Conservation (phyloP, 1,140 invertebrate genomes). For the Antheraea mylitta region DNA sequence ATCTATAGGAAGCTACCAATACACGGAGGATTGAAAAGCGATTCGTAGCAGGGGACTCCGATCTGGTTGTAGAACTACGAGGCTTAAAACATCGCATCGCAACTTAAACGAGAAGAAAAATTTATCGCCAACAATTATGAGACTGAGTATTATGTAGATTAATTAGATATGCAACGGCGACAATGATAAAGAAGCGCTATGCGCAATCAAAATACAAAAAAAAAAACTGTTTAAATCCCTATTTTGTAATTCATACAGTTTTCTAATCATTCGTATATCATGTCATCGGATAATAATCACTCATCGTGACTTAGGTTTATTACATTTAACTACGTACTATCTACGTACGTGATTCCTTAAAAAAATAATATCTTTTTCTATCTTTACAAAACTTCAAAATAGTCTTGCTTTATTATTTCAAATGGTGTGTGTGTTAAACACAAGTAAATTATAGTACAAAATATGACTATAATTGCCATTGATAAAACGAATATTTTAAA, state of each 20-base stretch:
- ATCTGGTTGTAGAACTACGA: slow-evolving; percentile 79
- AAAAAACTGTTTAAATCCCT: slow-evolving; percentile 26
- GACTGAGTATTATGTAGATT: slow-evolving; percentile 75
- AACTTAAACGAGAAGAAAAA: slow-evolving; percentile 58
- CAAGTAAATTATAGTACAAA: slow-evolving; percentile 67
- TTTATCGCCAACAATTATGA: slow-evolving; percentile 70
- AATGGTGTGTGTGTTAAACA: slow-evolving; percentile 15
- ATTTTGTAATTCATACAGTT: slow-evolving; percentile 8
- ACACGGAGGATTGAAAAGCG: slow-evolving; percentile 77
- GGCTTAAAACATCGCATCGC: slow-evolving; percentile 80
- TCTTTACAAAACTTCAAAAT: slow-evolving; percentile 37
- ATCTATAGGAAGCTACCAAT: slow-evolving; percentile 46
- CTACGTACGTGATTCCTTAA: slow-evolving; percentile 11
- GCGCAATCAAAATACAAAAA: slow-evolving; percentile 53
- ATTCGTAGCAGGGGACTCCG: slow-evolving; percentile 79
- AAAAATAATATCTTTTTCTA: slow-evolving; percentile 43
- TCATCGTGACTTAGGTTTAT: slow-evolving; percentile 8
- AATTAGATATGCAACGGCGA: slow-evolving; percentile 58
- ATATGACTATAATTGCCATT: slow-evolving; percentile 68
- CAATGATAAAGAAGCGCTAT: slow-evolving; percentile 38
- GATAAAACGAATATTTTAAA: slow-evolving; percentile 38
- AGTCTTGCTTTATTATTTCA: background rate
- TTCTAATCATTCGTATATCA: slow-evolving; percentile 1
- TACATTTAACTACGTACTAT: slow-evolving; percentile 3
- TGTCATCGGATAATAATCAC: background rate